phyloP scores from a whole-genome alignment of 2,888 invertebrate genomes.

The Urechis unicinctus region DNA sequence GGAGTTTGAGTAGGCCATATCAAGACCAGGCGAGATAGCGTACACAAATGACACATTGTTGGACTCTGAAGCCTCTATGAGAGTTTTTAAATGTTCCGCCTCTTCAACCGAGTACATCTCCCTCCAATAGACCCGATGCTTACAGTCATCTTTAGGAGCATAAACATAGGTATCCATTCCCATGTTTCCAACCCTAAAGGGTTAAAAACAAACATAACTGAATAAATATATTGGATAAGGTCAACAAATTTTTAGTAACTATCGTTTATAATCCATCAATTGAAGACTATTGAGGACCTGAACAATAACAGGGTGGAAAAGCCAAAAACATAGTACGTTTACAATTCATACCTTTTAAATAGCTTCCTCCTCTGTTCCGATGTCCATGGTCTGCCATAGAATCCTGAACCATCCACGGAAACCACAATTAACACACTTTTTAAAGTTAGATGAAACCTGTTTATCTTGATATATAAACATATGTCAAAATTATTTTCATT shows the following conservation, averaged over 20 bases:
- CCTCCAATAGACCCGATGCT: slow-evolving; percentile 95
- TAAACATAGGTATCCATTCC: slow-evolving; percentile 97
- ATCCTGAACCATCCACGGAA: slow-evolving; percentile 14
- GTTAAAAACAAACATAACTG: background rate
- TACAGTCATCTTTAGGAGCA: slow-evolving; percentile 98
- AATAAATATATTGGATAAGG: background rate
- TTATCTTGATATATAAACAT: no score
- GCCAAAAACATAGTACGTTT: no score
- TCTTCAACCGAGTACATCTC: slow-evolving; percentile 86
- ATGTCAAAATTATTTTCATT: no score
- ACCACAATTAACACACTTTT: background rate
- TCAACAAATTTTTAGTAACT: background rate
- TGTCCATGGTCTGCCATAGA: slow-evolving; percentile 27
- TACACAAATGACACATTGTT: slow-evolving; percentile 90
- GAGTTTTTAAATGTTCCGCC: slow-evolving; percentile 80
- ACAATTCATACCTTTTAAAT: slow-evolving; percentile 15
- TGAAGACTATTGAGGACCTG: no score
- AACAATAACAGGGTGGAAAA: no score
- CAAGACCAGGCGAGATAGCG: slow-evolving; percentile 91
- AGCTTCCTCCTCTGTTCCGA: slow-evolving; percentile 20
- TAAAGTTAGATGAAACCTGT: no score
- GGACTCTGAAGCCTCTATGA: slow-evolving; percentile 83
- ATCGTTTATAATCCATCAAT: no score
- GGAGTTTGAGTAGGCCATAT: slow-evolving; percentile 85
- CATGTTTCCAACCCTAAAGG: slow-evolving; percentile 81